Evolutionary conservation across 2,888 invertebrate species (phyloP).

Genomic region (Melinopterus prodromus): DNA sequence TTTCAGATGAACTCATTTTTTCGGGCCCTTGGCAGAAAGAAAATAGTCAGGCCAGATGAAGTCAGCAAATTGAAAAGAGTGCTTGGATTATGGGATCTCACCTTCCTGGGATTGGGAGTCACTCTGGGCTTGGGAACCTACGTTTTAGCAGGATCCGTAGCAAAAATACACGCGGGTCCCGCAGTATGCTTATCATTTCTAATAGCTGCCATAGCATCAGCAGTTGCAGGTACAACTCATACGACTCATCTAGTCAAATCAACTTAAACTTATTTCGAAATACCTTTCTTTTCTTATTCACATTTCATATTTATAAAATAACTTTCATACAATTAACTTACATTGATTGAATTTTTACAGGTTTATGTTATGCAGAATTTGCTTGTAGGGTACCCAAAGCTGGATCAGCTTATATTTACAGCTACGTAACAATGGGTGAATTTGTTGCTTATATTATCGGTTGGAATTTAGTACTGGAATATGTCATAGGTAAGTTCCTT

Average conservation of each 20-base stretch:
- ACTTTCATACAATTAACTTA: neutral
- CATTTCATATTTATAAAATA: neutral
- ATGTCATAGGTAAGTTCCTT: conserved; percentile 78
- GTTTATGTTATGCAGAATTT: conserved; percentile 90
- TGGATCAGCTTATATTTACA: conserved; percentile 93
- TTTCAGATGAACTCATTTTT: conserved; percentile 30
- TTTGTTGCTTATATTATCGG: conserved; percentile 91
- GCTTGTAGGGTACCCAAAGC: conserved; percentile 89
- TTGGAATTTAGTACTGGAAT: conserved; percentile 92
- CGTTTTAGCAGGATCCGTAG: conserved; percentile 90
- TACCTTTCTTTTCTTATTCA: neutral
- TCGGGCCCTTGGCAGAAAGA: conserved; percentile 60
- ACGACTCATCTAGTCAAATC: neutral
- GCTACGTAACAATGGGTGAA: conserved; percentile 92
- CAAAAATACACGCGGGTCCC: conserved; percentile 87
- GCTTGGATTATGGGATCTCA: conserved; percentile 83
- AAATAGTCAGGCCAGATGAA: conserved; percentile 55
- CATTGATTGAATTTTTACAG: conserved; percentile 58
- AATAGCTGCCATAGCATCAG: conserved; percentile 91
- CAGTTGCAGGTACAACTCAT: conserved; percentile 78
- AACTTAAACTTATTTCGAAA: neutral
- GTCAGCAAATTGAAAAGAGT: conserved; percentile 68
- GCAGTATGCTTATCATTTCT: conserved; percentile 91
- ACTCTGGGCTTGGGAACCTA: conserved; percentile 96
- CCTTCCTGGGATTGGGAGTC: conserved; percentile 86